Conservation (phyloP, 2,113 vertebrate genomes). For the Entelurus aequoreus region DNA sequence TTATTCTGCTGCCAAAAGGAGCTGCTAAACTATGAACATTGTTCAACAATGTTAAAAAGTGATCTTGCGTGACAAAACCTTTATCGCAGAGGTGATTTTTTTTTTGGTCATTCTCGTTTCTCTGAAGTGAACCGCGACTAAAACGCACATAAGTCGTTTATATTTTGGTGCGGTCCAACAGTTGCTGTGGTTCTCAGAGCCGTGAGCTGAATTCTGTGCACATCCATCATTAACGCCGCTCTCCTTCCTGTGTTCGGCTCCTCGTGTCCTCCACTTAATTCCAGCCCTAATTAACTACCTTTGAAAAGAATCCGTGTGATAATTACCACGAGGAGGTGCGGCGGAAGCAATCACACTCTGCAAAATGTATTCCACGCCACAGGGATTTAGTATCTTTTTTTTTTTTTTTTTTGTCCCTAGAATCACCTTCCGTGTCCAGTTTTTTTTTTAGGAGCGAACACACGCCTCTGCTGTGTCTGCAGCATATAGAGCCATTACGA, state of each 20-base stretch:
- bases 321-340: slow-evolving; percentile 68
- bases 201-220: slow-evolving; percentile 36
- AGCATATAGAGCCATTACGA: neutral
- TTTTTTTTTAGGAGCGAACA: slow-evolving; percentile 10
- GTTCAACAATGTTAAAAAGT: too few relatives aligned
- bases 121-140: too few relatives aligned
- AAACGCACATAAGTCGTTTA: too few relatives aligned
- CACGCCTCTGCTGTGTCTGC: neutral
- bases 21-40: too few relatives aligned
- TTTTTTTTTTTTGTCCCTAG: slow-evolving; percentile 29
- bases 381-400: slow-evolving; percentile 42
- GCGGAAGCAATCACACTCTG: slow-evolving; percentile 62
- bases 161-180: too few relatives aligned
- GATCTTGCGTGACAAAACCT: neutral
- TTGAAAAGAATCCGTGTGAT: slow-evolving; percentile 62
- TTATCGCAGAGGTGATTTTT: slow-evolving; percentile 17
- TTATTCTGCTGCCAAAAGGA: too few relatives aligned
- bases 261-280: slow-evolving; percentile 69
- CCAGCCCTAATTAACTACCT: slow-evolving; percentile 66
- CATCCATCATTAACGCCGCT: slow-evolving; percentile 42
- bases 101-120: too few relatives aligned
- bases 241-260: slow-evolving; percentile 58
- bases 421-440: slow-evolving; percentile 45
- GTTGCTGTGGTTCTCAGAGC: too few relatives aligned
- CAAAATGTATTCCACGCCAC: slow-evolving; percentile 58